phyloP scores from a whole-genome alignment of 2,113 vertebrate species.

The Microtus oregoni region DNA sequence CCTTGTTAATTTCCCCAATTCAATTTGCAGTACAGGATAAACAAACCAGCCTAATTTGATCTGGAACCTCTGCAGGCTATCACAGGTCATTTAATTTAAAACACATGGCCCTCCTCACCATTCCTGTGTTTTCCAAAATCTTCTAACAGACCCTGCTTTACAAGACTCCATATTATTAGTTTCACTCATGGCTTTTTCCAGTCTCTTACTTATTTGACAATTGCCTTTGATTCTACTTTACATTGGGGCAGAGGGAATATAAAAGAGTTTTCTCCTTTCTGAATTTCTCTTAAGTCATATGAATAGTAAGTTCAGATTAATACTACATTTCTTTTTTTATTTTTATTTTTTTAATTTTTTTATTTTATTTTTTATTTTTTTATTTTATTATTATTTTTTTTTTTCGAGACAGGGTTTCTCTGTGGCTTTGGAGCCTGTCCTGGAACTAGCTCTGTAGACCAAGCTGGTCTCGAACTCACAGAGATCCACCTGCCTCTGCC shows the following conservation, averaged over 20 bases:
- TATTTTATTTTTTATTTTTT: too few species aligned
- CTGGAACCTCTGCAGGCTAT: conserved; percentile 81
- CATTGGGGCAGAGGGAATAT: not conserved
- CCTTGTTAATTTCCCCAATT: conserved; percentile 81
- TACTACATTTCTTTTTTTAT: not conserved
- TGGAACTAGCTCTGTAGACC: too few species aligned
- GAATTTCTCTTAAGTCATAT: conserved; percentile 55
- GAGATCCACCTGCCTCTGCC: too few species aligned
- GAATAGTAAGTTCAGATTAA: not conserved
- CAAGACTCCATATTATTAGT: conserved; percentile 60
- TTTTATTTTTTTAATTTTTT: too few species aligned
- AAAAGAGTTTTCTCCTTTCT: conserved; percentile 51
- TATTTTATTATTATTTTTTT: too few species aligned
- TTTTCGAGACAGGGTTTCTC: too few species aligned
- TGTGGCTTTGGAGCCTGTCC: too few species aligned
- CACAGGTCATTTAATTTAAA: conserved; percentile 80
- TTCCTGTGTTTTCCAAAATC: conserved; percentile 70
- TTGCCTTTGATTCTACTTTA: conserved; percentile 59
- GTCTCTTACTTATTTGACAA: conserved; percentile 43
- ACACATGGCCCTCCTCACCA: conserved; percentile 68
- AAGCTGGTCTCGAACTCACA: too few species aligned
- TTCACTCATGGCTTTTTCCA: conserved; percentile 36
- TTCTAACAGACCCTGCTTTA: conserved; percentile 60
- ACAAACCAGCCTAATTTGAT: conserved; percentile 81
- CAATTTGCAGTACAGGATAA: conserved; percentile 80